These are phyloP conservation scores for Cynaeus angustus DNA, from an alignment of 2,888 invertebrate genomes.

Conservation along the genomic window DNA sequence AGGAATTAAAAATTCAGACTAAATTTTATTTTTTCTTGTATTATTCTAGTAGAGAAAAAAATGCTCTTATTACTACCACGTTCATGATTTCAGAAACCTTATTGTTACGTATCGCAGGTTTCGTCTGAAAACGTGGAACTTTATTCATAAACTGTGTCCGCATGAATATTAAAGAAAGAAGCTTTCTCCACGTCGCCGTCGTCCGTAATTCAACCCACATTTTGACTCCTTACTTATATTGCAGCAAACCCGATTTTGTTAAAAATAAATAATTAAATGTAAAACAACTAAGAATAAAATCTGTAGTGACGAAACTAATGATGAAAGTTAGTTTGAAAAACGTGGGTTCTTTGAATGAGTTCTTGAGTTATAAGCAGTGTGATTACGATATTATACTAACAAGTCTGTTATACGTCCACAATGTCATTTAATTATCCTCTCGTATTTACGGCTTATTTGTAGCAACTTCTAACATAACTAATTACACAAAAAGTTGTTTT, in stretches of 20 bases:
- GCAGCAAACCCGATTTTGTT: constrained; percentile 3
- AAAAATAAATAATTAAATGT: constrained; percentile 35
- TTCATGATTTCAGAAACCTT: no score
- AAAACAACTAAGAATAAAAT: constrained; percentile 17
- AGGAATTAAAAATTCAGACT: no score
- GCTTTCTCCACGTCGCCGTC: no score
- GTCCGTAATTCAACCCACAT: constrained; percentile 25
- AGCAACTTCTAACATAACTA: constrained; percentile 16
- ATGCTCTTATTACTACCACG: no score
- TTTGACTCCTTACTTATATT: constrained; percentile 11
- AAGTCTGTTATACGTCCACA: constrained; percentile 32
- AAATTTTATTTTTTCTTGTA: no score
- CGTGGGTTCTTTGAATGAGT: constrained; percentile 11
- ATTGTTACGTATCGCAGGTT: no score
- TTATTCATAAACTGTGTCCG: neutral
- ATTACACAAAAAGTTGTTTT: constrained; percentile 26
- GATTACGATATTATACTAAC: constrained; percentile 34
- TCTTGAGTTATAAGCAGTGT: constrained; percentile 20
- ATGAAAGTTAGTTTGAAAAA: constrained; percentile 14
- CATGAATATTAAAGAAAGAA: no score
- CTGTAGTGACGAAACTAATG: constrained; percentile 10
- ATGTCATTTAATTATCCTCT: constrained; percentile 41
- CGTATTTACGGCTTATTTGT: constrained; percentile 22
- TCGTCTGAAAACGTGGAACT: neutral
- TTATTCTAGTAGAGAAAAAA: no score